Conservation (phyloP, 2,797 vertebrate species). For the Syndactyla subalaris region DNA sequence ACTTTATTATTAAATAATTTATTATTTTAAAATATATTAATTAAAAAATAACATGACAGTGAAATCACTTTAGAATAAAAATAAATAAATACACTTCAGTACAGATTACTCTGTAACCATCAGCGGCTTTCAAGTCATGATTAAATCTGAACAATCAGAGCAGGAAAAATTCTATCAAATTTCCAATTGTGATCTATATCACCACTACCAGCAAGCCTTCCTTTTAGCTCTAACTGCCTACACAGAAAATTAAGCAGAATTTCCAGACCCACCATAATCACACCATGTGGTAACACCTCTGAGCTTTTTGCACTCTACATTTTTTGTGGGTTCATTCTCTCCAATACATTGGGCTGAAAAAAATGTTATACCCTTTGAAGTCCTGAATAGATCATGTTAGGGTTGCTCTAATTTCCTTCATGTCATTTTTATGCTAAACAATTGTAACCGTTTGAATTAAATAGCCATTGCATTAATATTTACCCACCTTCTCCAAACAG, state of each 20-base stretch:
- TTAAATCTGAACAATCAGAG: background rate
- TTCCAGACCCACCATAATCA: background rate
- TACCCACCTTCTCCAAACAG: background rate
- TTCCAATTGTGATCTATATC: background rate
- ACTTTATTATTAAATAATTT: background rate
- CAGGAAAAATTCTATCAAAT: background rate
- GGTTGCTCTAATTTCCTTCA: background rate
- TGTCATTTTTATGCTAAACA: background rate
- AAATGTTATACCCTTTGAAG: background rate
- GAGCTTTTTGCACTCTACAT: background rate
- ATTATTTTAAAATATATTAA: background rate
- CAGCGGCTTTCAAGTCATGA: background rate
- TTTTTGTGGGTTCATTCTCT: background rate
- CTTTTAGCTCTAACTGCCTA: background rate
- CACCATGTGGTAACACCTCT: background rate
- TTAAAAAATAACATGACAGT: background rate
- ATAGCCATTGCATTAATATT: background rate
- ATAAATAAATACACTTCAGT: background rate
- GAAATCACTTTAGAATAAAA: background rate
- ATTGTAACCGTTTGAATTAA: background rate
- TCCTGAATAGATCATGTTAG: background rate
- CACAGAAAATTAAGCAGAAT: background rate
- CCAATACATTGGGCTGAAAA: background rate
- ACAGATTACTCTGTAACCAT: background rate
- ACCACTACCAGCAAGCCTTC: background rate